Conservation (phyloP, 2,113 vertebrate species). For the Eleginops maclovinus region DNA sequence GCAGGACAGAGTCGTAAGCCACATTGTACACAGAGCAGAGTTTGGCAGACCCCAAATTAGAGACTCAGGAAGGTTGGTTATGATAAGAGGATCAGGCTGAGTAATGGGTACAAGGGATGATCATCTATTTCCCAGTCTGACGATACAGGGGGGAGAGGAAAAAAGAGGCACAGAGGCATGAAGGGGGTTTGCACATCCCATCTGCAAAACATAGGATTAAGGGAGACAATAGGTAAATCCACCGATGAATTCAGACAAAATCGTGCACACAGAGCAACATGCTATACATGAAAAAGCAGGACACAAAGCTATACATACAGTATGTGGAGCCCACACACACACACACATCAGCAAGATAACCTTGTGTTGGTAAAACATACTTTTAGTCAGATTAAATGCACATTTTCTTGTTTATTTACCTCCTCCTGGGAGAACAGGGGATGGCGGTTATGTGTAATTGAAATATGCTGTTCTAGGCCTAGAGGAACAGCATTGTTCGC, state of each 20-base stretch:
- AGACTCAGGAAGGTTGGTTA: slow-evolving; percentile 76
- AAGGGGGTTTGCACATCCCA: slow-evolving; percentile 63
- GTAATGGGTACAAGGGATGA: slow-evolving; percentile 81
- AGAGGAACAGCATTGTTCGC: slow-evolving; percentile 50
- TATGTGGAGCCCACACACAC: not conserved
- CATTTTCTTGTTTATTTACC: slow-evolving; percentile 48
- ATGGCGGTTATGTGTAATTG: slow-evolving; percentile 55
- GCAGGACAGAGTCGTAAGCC: slow-evolving; percentile 54
- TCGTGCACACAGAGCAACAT: slow-evolving; percentile 6
- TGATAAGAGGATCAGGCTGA: slow-evolving; percentile 82
- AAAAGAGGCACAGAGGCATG: slow-evolving; percentile 37
- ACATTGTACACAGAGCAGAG: slow-evolving; percentile 63
- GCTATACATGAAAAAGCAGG: slow-evolving; percentile 36
- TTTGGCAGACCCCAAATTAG: slow-evolving; percentile 76
- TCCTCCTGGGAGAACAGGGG: slow-evolving; percentile 38
- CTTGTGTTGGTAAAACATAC: slow-evolving; percentile 41
- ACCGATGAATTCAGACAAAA: slow-evolving; percentile 56
- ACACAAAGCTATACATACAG: not conserved
- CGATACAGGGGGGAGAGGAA: slow-evolving; percentile 38
- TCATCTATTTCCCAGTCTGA: slow-evolving; percentile 72
- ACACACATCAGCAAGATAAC: slow-evolving; percentile 22
- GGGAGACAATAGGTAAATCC: slow-evolving; percentile 76
- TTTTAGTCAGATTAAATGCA: slow-evolving; percentile 59
- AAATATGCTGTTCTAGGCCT: slow-evolving; percentile 64
- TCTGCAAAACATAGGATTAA: slow-evolving; percentile 80